Conservation (phyloP, 2,797 vertebrate genomes). For the Notamacropus eugenii region DNA sequence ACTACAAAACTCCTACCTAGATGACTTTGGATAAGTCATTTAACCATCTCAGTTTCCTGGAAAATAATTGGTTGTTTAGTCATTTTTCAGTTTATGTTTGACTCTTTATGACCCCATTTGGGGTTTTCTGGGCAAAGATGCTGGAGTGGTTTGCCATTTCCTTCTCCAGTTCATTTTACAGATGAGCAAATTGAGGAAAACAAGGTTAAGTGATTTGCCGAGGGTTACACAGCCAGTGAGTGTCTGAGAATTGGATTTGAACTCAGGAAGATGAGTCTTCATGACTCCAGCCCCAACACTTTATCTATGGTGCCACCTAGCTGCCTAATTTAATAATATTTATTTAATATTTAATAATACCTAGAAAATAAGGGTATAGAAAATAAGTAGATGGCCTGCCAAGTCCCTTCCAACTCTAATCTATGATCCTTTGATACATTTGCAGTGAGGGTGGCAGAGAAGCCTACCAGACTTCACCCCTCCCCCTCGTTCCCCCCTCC, state of each 20-base stretch:
- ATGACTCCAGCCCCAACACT: background rate
- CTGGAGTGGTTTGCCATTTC: background rate
- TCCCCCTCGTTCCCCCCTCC: background rate
- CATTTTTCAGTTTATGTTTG: background rate
- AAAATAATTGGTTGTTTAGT: background rate
- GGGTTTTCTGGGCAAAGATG: background rate
- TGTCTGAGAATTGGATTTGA: background rate
- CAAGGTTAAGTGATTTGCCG: background rate
- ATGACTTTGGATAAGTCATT: background rate
- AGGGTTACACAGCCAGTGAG: background rate
- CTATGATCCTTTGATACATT: background rate
- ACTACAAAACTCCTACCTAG: background rate
- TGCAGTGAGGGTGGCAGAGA: background rate
- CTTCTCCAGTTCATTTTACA: background rate
- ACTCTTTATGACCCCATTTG: background rate
- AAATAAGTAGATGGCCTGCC: no score
- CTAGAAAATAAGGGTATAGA: background rate
- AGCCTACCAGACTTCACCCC: background rate
- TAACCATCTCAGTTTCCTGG: background rate
- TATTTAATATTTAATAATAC: background rate
- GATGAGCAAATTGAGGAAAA: background rate
- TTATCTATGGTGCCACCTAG: background rate
- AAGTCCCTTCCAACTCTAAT: background rate
- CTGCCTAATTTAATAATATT: background rate
- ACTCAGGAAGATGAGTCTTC: background rate